Evolutionary conservation across 1,140 invertebrate species (phyloP).

Genomic region (Cotesia chilonis): DNA sequence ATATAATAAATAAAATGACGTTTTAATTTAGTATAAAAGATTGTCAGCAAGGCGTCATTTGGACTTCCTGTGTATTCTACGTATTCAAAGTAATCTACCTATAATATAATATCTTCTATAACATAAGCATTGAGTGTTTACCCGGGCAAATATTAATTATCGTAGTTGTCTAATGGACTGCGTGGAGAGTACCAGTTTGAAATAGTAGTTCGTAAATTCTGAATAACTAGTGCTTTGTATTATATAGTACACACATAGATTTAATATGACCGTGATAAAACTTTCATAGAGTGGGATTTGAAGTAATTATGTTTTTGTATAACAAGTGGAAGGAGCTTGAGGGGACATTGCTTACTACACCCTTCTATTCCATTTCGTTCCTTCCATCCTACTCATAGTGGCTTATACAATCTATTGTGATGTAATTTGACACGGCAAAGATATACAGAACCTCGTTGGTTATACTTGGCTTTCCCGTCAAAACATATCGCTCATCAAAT

Average conservation of each 20-base stretch:
- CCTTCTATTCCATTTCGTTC: not conserved
- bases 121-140: conserved; percentile 2
- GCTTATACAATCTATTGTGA: conserved; percentile 49
- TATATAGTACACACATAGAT: conserved; percentile 3
- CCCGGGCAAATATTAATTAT: conserved; percentile 47
- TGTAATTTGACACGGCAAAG: conserved; percentile 51
- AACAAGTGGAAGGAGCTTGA: conserved; percentile 23
- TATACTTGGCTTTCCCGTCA: conserved; percentile 8
- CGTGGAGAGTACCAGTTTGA: conserved; percentile 32
- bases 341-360: not conserved
- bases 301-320: conserved; percentile 58
- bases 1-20: not conserved
- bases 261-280: conserved; percentile 47
- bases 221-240: too few relatives aligned
- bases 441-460: not conserved
- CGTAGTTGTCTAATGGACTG: conserved; percentile 42
- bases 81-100: conserved; percentile 10
- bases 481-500: conserved; percentile 13
- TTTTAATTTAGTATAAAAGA: not conserved
- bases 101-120: not conserved
- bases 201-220: too few relatives aligned
- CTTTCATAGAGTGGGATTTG: conserved; percentile 59
- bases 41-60: too few relatives aligned
- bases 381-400: too few relatives aligned
- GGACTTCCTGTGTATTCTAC: too few relatives aligned